Conservation (phyloP, 2,113 vertebrate species). For the Cyanistes caeruleus region DNA sequence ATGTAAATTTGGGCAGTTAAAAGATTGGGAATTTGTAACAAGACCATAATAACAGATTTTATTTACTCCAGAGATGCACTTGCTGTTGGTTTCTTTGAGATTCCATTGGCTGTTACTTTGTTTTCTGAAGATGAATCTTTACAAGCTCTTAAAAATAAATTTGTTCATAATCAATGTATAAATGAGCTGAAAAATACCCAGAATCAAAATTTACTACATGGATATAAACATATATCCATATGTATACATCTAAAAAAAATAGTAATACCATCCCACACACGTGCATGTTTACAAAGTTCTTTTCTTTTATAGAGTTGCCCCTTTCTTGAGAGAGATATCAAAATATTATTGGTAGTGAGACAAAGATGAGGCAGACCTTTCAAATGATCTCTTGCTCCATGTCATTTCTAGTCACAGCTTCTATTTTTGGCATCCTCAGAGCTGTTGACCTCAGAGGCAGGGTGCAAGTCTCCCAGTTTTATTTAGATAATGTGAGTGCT, state of each 20-base stretch:
- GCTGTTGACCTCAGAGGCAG: constrained; percentile 21
- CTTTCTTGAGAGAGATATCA: neutral
- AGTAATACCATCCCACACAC: neutral
- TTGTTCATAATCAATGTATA: neutral
- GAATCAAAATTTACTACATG: neutral
- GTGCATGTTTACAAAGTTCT: neutral
- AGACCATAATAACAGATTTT: neutral
- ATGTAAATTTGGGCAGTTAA: neutral
- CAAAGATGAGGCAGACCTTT: neutral
- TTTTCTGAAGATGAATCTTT: neutral
- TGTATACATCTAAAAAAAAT: neutral
- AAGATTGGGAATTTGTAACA: neutral
- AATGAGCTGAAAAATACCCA: neutral
- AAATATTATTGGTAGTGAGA: neutral
- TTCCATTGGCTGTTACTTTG: neutral
- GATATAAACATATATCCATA: neutral
- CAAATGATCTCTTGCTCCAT: neutral
- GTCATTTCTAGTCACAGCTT: constrained; percentile 10
- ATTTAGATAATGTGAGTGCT: neutral
- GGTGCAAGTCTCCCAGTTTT: neutral
- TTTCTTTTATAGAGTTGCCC: neutral
- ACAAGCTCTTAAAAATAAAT: neutral
- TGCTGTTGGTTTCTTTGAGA: neutral
- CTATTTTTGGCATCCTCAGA: constrained; percentile 1
- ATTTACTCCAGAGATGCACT: neutral